Evolutionary conservation across 2,888 invertebrate species (phyloP).

Genomic region (Carabus problematicus): DNA sequence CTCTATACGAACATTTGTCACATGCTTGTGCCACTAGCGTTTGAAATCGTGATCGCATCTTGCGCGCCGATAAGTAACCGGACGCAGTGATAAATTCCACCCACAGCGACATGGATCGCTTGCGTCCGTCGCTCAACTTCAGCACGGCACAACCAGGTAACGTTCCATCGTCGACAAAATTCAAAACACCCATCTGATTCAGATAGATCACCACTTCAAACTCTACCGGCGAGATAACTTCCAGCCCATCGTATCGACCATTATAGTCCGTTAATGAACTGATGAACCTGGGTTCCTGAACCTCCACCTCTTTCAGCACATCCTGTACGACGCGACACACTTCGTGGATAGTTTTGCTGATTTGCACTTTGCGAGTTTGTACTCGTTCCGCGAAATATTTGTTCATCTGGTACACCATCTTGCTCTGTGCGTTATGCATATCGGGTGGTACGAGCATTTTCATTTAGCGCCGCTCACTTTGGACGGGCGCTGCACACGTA

Average conservation of each 20-base stretch:
- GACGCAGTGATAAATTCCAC: conserved; percentile 97
- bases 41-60: conserved; percentile 93
- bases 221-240: conserved; percentile 90
- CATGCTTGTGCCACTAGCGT: conserved; percentile 88
- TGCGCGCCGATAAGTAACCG: conserved; percentile 91
- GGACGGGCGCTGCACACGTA: conserved; percentile 11
- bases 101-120: conserved; percentile 97
- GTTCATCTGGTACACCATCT: conserved; percentile 94
- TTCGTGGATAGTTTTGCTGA: conserved; percentile 87
- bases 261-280: conserved; percentile 89
- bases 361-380: conserved; percentile 82
- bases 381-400: conserved; percentile 93
- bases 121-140: conserved; percentile 92
- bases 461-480: conserved; percentile 49
- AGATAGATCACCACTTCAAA: conserved; percentile 94
- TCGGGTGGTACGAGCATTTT: conserved; percentile 89
- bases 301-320: conserved; percentile 92
- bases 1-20: conserved; percentile 91
- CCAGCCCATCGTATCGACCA: conserved; percentile 91
- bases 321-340: conserved; percentile 93
- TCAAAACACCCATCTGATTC: conserved; percentile 97
- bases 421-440: conserved; percentile 94
- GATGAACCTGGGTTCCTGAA: conserved; percentile 93
- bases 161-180: conserved; percentile 95
- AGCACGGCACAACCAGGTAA: conserved; percentile 93